Evolutionary conservation across 2,888 invertebrate genomes (phyloP).

Genomic region (Drosophila stalkeri): DNA sequence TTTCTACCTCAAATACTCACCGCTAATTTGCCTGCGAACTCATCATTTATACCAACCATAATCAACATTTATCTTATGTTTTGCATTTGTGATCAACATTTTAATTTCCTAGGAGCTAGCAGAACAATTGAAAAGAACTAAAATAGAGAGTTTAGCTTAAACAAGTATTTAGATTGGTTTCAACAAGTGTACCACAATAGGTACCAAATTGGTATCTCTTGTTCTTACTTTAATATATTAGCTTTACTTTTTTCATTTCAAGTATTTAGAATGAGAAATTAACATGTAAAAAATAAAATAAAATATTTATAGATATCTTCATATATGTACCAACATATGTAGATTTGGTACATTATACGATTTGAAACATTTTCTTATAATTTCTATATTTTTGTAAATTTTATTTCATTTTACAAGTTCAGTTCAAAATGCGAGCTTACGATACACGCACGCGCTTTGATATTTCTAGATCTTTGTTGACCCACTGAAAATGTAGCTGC

Average conservation of each 20-base stretch:
- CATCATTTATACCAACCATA: constrained; percentile 8
- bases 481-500: constrained; percentile 38
- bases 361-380: background rate
- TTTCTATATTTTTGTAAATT: background rate
- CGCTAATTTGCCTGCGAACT: constrained; percentile 17
- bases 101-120: constrained; percentile 1
- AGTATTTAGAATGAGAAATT: background rate
- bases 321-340: background rate
- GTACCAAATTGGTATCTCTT: background rate
- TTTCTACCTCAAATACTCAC: constrained; percentile 22
- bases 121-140: background rate
- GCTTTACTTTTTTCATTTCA: background rate
- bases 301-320: background rate
- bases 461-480: constrained; percentile 21
- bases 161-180: background rate
- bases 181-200: background rate
- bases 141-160: constrained; percentile 4
- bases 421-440: constrained; percentile 1
- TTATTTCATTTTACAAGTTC: background rate
- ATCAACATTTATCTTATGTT: constrained; percentile 5
- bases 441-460: constrained; percentile 12
- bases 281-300: background rate
- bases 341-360: background rate
- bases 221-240: background rate
- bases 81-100: constrained; percentile 10